A percentile compares a stretch with the other conserved stretches of the same genome.
These are phyloP conservation scores for Pangasius larnaudii DNA, from an alignment of 2,797 vertebrate species.

Conservation along the genomic window DNA sequence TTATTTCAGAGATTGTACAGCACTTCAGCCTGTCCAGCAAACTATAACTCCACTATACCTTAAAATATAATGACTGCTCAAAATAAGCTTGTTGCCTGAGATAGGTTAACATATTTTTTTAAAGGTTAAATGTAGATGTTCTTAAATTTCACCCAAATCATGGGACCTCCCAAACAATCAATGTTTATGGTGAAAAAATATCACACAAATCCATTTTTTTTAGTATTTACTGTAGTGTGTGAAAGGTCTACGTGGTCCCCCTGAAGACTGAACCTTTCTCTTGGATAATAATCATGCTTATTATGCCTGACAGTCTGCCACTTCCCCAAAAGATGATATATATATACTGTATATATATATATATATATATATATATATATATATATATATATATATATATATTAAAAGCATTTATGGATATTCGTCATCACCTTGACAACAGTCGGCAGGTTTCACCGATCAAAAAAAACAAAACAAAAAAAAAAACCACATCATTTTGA, in stretches of 20 bases:
- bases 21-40: background rate
- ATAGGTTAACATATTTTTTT: background rate
- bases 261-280: background rate
- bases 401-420: background rate
- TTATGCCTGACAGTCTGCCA: background rate
- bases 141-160: background rate
- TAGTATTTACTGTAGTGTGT: background rate
- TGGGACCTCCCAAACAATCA: background rate
- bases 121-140: background rate
- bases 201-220: background rate
- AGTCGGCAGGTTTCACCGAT: background rate
- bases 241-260: background rate
- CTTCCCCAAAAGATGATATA: background rate
- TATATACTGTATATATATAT: no score
- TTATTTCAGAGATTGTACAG: background rate
- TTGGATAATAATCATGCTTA: background rate
- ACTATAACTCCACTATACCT: background rate
- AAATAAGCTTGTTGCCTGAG: background rate
- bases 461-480: no score
- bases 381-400: background rate
- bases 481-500: background rate
- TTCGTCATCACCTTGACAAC: background rate
- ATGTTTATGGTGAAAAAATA: background rate
- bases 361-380: no score
- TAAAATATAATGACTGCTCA: background rate